phyloP scores from a whole-genome alignment of 2,888 invertebrate genomes.

The Chaitophorus viminalis region DNA sequence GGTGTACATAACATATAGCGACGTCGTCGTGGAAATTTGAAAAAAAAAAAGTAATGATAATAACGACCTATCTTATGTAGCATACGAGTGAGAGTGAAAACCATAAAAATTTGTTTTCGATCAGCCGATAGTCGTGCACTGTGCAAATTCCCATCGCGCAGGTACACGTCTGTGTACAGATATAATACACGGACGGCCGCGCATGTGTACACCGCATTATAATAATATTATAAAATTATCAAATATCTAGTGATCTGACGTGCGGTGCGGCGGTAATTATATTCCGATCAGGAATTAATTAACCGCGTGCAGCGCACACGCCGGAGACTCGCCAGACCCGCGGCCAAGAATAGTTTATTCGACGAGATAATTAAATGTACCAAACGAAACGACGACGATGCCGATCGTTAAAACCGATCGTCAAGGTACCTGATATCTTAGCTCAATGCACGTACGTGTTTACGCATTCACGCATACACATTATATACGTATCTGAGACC shows the following conservation, averaged over 20 bases:
- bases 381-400: background rate
- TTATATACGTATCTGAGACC: background rate
- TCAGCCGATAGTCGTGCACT: background rate
- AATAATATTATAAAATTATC: no score
- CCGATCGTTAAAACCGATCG: background rate
- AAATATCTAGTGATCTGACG: background rate
- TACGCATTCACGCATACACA: background rate
- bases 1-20: no score
- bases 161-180: background rate
- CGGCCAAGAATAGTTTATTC: background rate
- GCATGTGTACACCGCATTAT: no score
- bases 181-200: background rate
- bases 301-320: background rate
- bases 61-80: background rate
- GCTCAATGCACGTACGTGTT: background rate
- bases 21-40: no score
- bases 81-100: background rate
- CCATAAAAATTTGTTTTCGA: conserved; percentile 3
- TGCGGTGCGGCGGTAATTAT: background rate
- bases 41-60: background rate
- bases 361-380: background rate
- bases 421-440: background rate
- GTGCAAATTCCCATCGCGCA: background rate
- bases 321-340: background rate
- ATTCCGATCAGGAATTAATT: background rate